phyloP scores from a whole-genome alignment of 2,888 invertebrate genomes.

The Drosophila barbarae region DNA sequence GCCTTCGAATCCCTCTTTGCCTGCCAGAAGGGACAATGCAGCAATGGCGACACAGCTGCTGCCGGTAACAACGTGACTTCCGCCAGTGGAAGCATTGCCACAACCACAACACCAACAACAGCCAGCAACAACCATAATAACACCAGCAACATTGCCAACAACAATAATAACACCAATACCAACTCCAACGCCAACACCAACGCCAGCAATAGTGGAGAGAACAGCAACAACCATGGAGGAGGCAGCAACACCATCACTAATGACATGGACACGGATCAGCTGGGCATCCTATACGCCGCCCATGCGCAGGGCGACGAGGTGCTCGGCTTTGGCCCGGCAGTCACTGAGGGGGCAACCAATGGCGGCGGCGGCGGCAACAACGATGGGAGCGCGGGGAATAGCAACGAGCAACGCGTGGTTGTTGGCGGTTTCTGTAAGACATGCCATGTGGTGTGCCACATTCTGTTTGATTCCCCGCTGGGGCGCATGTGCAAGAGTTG shows the following conservation, averaged over 20 bases:
- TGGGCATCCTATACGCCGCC: slow-evolving; percentile 31
- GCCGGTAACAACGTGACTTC: slow-evolving; percentile 25
- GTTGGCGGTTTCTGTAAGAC: slow-evolving; percentile 78
- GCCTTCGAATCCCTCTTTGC: slow-evolving; percentile 2
- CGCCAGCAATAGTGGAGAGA: slow-evolving; percentile 21
- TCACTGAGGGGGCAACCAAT: slow-evolving; percentile 35
- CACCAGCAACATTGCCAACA: slow-evolving; percentile 1
- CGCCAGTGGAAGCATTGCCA: background rate
- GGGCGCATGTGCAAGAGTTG: slow-evolving; percentile 91
- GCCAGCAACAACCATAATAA: background rate
- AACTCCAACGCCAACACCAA: slow-evolving; percentile 6
- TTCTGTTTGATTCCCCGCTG: slow-evolving; percentile 87
- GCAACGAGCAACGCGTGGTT: slow-evolving; percentile 43
- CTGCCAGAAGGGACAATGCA: slow-evolving; percentile 52
- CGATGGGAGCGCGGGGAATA: slow-evolving; percentile 7
- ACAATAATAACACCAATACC: background rate
- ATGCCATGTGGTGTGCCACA: slow-evolving; percentile 88
- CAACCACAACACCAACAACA: background rate
- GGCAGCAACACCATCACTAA: slow-evolving; percentile 46
- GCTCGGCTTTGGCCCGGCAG: slow-evolving; percentile 40
- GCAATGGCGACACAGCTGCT: slow-evolving; percentile 32
- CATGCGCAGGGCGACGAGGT: slow-evolving; percentile 52
- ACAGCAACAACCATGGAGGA: slow-evolving; percentile 22
- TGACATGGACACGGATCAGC: slow-evolving; percentile 53
- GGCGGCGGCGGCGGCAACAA: slow-evolving; percentile 24